These are phyloP conservation scores for Leucosticte australis DNA, from an alignment of 2,113 vertebrate species.

Conservation along the genomic window DNA sequence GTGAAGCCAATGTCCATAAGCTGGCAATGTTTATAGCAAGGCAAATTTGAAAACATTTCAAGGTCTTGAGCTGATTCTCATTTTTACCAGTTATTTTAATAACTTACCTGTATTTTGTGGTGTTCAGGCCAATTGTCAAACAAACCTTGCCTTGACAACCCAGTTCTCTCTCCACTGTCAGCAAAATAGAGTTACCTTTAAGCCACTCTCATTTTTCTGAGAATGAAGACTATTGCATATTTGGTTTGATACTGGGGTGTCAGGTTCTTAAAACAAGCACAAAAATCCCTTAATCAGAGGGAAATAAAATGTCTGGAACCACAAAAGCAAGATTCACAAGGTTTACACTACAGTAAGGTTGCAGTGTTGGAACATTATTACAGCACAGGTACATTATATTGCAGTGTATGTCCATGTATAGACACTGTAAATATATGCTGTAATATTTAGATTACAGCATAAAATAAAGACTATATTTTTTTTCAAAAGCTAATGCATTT, in stretches of 20 bases:
- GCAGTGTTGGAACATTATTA: background rate
- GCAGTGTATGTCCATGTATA: background rate
- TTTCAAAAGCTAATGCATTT: background rate
- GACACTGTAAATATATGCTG: background rate
- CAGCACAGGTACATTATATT: background rate
- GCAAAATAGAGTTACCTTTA: background rate
- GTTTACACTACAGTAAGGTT: background rate
- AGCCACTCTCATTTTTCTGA: background rate
- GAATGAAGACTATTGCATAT: background rate
- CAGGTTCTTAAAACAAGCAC: background rate
- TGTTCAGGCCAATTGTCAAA: background rate
- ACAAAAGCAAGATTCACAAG: background rate
- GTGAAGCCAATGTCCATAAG: background rate
- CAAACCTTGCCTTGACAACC: background rate
- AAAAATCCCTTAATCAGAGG: background rate
- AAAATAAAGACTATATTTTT: background rate
- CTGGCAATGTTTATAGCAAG: background rate
- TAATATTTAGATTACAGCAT: background rate
- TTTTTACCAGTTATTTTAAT: background rate
- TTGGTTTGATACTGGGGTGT: background rate
- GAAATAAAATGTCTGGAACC: background rate
- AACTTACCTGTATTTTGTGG: background rate
- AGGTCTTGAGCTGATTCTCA: background rate
- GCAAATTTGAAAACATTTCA: background rate
- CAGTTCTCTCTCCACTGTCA: background rate